These are phyloP conservation scores for Ooceraea biroi DNA, from an alignment of 1,140 invertebrate genomes.

Conservation along the genomic window DNA sequence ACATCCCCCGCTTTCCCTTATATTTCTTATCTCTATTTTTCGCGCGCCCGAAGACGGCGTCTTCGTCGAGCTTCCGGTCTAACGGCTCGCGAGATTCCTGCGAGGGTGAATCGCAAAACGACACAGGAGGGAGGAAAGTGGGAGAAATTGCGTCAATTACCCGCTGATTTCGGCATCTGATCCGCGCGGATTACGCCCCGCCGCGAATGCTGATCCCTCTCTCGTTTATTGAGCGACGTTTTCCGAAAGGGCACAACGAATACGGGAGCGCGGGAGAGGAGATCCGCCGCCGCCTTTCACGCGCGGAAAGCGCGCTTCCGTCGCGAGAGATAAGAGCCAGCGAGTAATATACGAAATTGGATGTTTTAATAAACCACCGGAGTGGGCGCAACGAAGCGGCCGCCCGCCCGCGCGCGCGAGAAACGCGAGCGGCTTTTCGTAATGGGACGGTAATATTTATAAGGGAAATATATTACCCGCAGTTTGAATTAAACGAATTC, in stretches of 20 bases:
- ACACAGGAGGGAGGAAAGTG: slow-evolving; percentile 21
- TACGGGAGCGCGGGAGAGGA: slow-evolving; percentile 31
- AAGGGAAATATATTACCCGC: slow-evolving; percentile 61
- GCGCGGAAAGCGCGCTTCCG: slow-evolving; percentile 51
- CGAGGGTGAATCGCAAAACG: slow-evolving; percentile 12
- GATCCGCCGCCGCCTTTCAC: slow-evolving; percentile 29
- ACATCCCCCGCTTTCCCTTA: slow-evolving; percentile 56
- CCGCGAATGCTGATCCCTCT: slow-evolving; percentile 81
- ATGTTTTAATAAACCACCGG: slow-evolving; percentile 74
- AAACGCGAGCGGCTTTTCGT: slow-evolving; percentile 50
- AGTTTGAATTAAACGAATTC: slow-evolving; percentile 64
- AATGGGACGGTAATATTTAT: slow-evolving; percentile 62
- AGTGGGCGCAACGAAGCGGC: slow-evolving; percentile 35
- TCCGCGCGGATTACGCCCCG: slow-evolving; percentile 80
- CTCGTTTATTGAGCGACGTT: slow-evolving; percentile 81
- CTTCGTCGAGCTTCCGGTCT: slow-evolving; percentile 38
- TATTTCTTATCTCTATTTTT: slow-evolving; percentile 54
- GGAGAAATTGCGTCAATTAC: slow-evolving; percentile 86
- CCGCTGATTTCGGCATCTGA: slow-evolving; percentile 84
- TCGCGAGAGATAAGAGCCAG: slow-evolving; percentile 68
- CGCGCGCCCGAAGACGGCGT: slow-evolving; percentile 7
- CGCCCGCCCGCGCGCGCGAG: slow-evolving; percentile 25
- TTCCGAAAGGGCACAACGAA: slow-evolving; percentile 65
- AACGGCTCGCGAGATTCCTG: slow-evolving; percentile 49
- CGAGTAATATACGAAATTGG: slow-evolving; percentile 76